These are phyloP conservation scores for Eudorcas thomsonii DNA, from an alignment of 2,113 vertebrate species.

Conservation along the genomic window DNA sequence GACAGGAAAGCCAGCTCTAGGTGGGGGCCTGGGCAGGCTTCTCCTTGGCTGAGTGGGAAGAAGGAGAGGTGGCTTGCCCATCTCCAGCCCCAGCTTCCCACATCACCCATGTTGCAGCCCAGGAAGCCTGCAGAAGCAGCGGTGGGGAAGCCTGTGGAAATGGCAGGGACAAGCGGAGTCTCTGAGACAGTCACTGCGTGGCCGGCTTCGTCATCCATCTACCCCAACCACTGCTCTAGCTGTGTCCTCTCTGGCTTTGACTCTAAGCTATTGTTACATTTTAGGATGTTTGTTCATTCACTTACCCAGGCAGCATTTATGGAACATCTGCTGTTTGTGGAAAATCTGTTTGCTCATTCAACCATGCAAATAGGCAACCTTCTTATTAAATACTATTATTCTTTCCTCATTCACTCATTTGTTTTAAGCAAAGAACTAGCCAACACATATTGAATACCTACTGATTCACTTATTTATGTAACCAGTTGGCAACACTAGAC, in stretches of 20 bases:
- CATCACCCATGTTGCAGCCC: neutral
- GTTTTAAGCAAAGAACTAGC: conserved; percentile 12
- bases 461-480: neutral
- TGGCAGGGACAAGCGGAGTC: neutral
- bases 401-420: conserved; percentile 38
- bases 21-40: neutral
- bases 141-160: neutral
- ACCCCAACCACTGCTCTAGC: neutral
- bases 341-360: conserved; percentile 61
- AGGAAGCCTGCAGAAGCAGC: neutral
- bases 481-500: neutral
- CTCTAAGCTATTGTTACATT: neutral
- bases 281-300: conserved; percentile 47
- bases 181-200: neutral
- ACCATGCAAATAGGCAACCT: conserved; percentile 24
- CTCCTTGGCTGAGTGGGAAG: neutral
- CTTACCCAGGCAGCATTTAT: conserved; percentile 39
- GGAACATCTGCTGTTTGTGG: conserved; percentile 63
- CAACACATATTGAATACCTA: neutral
- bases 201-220: accelerated
- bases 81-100: neutral
- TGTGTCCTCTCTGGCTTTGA: neutral
- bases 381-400: conserved; percentile 56
- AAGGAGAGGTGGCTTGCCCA: neutral
- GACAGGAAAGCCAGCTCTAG: neutral